phyloP scores from a whole-genome alignment of 2,888 invertebrate genomes.

The Melipona bicolor region DNA sequence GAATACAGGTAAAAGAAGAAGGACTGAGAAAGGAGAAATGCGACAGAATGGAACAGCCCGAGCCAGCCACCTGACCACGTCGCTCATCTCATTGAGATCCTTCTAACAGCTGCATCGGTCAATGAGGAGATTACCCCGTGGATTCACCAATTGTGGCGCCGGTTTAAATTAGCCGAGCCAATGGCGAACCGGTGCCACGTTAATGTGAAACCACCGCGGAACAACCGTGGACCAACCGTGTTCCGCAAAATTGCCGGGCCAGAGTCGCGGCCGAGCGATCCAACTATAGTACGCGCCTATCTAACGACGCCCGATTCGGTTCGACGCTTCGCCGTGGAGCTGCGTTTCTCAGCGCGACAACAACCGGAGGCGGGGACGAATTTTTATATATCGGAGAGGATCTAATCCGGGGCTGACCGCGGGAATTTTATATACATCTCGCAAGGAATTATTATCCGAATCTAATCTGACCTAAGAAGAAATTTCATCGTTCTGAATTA shows the following conservation, averaged over 20 bases:
- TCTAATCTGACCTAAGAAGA: too few relatives aligned
- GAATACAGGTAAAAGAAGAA: constrained; percentile 42
- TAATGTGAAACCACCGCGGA: constrained; percentile 29
- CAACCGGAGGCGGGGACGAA: too few relatives aligned
- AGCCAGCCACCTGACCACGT: constrained; percentile 78
- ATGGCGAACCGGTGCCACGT: constrained; percentile 51
- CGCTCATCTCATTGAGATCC: constrained; percentile 82
- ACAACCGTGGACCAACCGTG: constrained; percentile 44
- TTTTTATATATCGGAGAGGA: too few relatives aligned
- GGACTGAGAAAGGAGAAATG: constrained; percentile 37
- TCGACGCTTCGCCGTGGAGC: constrained; percentile 31
- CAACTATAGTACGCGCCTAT: constrained; percentile 64
- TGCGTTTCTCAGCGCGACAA: too few relatives aligned
- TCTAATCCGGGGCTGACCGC: too few relatives aligned
- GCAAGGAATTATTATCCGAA: too few relatives aligned
- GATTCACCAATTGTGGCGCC: constrained; percentile 76
- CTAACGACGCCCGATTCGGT: constrained; percentile 55
- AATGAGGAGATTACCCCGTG: constrained; percentile 74
- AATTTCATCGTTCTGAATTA: too few relatives aligned
- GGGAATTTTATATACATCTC: too few relatives aligned
- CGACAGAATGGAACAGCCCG: constrained; percentile 62
- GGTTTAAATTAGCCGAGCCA: constrained; percentile 75
- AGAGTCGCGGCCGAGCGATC: constrained; percentile 49
- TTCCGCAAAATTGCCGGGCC: constrained; percentile 42
- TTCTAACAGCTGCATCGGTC: constrained; percentile 79